Evolutionary conservation across 2,113 vertebrate genomes (phyloP).

Genomic region (Gallinago media): DNA sequence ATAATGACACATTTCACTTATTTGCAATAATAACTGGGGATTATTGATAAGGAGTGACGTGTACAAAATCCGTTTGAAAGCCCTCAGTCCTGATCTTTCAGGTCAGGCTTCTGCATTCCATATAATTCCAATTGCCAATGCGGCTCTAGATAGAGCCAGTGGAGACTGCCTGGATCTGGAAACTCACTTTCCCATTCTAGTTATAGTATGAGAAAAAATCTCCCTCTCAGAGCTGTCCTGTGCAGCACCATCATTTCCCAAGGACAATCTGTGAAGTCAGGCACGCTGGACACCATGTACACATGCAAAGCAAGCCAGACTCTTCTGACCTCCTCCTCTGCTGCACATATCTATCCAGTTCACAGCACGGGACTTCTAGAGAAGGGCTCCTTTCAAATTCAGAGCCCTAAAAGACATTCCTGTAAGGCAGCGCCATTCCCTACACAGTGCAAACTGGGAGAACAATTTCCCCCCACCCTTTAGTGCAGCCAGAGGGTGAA

Average conservation of each 20-base stretch:
- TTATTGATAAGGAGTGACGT: background rate
- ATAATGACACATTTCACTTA: background rate
- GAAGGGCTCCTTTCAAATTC: background rate
- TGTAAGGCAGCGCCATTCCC: background rate
- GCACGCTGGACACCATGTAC: accelerated
- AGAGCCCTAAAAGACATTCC: background rate
- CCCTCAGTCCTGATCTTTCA: background rate
- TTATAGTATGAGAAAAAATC: background rate
- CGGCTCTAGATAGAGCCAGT: background rate
- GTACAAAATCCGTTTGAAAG: background rate
- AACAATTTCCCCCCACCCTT: background rate
- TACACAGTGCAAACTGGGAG: background rate
- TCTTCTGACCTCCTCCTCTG: background rate
- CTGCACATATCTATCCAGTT: background rate
- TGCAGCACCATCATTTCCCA: background rate
- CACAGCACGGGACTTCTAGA: background rate
- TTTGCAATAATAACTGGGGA: background rate
- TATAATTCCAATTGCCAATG: background rate
- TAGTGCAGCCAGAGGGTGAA: background rate
- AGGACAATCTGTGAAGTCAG: background rate
- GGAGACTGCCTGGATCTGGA: background rate
- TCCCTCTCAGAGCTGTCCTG: background rate
- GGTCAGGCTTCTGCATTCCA: background rate
- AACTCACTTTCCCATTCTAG: background rate
- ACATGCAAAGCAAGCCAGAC: background rate